These are phyloP conservation scores for Tragelaphus scriptus DNA, from an alignment of 2,113 vertebrate genomes.

Conservation along the genomic window DNA sequence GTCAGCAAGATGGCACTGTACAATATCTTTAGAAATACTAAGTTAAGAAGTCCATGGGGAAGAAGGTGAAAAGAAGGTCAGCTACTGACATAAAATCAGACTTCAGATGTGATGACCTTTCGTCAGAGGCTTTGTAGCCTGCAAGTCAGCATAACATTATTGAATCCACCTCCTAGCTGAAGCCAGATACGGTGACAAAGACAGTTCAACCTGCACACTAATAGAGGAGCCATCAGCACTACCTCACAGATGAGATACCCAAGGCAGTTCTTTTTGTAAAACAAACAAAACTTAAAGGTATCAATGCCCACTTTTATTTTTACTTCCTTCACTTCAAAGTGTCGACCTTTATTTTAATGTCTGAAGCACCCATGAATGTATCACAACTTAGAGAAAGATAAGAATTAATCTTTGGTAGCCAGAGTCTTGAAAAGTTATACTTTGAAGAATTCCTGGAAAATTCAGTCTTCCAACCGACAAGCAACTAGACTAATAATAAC, in stretches of 20 bases:
- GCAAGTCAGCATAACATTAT: conserved; percentile 78
- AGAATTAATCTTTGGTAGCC: background rate
- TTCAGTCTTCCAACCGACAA: background rate
- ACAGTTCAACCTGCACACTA: conserved; percentile 55
- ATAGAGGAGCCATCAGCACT: conserved; percentile 60
- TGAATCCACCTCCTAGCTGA: conserved; percentile 74
- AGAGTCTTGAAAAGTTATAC: background rate
- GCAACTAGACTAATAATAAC: background rate
- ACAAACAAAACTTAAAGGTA: background rate
- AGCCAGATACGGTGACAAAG: conserved; percentile 58
- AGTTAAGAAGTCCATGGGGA: conserved; percentile 64
- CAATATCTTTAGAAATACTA: conserved; percentile 65
- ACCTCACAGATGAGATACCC: conserved; percentile 56
- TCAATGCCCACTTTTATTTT: background rate
- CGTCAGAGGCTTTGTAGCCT: conserved; percentile 69
- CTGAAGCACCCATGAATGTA: background rate
- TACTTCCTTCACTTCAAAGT: background rate
- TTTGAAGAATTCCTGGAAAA: background rate
- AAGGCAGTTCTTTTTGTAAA: conserved; percentile 5
- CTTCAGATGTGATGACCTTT: conserved; percentile 75
- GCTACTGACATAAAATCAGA: conserved; percentile 72
- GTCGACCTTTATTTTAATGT: conserved; percentile 19
- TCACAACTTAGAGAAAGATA: background rate
- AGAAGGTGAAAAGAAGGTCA: conserved; percentile 77
- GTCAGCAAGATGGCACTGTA: conserved; percentile 69